Evolutionary conservation across 2,113 vertebrate species (phyloP).

Genomic region (Oncorhynchus tshawytscha): DNA sequence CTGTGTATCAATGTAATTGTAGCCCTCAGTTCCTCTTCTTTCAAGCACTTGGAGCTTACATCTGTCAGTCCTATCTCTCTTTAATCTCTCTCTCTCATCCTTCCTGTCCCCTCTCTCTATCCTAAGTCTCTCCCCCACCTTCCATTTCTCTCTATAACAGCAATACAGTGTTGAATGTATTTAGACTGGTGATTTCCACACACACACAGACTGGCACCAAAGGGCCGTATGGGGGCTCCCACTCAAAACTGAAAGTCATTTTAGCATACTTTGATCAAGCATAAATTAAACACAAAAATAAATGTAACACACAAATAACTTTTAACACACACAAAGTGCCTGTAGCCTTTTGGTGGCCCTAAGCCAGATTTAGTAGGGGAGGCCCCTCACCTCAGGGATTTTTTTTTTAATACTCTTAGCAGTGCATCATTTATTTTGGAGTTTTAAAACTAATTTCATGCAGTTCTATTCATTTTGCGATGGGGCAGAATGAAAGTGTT

Average conservation of each 20-base stretch:
- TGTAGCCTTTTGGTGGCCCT: no score
- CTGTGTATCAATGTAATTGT: no score
- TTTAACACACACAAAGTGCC: background rate
- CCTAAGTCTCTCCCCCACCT: background rate
- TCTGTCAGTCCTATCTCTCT: background rate
- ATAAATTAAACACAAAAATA: background rate
- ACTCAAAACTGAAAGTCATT: background rate
- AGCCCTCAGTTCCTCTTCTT: background rate
- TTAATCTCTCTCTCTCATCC: background rate
- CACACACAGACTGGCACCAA: background rate
- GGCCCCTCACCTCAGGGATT: no score
- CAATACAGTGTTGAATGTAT: background rate
- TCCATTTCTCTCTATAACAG: background rate
- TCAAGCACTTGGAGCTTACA: no score
- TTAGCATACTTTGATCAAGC: background rate
- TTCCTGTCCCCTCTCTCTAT: background rate
- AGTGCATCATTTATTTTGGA: no score
- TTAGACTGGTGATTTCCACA: background rate
- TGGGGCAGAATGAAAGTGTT: no score
- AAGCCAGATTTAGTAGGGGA: no score
- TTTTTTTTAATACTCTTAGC: no score
- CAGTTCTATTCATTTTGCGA: no score
- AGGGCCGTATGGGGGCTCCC: background rate
- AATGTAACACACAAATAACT: background rate
- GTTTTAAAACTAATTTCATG: no score